A percentile compares a stretch with the other conserved stretches of the same genome.
Evolutionary conservation across 2,797 vertebrate species (phyloP).

Genomic region (Urosaurus nigricauda): DNA sequence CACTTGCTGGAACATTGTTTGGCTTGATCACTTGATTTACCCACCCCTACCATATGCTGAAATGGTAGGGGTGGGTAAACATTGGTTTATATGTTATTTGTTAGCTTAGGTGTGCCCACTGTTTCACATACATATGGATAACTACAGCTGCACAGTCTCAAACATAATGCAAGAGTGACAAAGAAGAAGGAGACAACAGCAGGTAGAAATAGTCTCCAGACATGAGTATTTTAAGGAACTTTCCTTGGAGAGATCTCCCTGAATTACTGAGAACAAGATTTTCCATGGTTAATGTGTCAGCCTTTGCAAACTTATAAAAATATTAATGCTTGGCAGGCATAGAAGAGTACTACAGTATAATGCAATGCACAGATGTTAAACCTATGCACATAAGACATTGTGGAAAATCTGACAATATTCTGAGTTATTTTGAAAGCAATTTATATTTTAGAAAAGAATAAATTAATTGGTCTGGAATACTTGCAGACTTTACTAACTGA

Average conservation of each 20-base stretch:
- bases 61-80: too few species aligned
- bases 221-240: neutral
- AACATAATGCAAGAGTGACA: neutral
- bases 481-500: neutral
- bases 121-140: neutral
- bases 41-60: too few species aligned
- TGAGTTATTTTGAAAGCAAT: neutral
- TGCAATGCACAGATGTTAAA: slow-evolving; percentile 15
- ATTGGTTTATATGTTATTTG: neutral
- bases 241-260: neutral
- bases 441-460: neutral
- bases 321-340: neutral
- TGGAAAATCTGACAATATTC: slow-evolving; percentile 25
- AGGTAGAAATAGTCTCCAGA: neutral
- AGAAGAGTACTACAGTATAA: slow-evolving; percentile 2
- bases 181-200: too few species aligned
- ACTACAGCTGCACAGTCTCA: neutral
- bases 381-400: neutral
- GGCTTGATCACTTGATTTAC: neutral
- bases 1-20: too few species aligned
- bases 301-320: neutral
- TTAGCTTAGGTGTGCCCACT: too few species aligned
- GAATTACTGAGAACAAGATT: neutral
- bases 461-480: neutral
- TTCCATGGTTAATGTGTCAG: neutral